A percentile compares a stretch with the other conserved stretches of the same genome.
Conservation (phyloP, 2,888 invertebrate species). For the Malthinus flaveolus region DNA sequence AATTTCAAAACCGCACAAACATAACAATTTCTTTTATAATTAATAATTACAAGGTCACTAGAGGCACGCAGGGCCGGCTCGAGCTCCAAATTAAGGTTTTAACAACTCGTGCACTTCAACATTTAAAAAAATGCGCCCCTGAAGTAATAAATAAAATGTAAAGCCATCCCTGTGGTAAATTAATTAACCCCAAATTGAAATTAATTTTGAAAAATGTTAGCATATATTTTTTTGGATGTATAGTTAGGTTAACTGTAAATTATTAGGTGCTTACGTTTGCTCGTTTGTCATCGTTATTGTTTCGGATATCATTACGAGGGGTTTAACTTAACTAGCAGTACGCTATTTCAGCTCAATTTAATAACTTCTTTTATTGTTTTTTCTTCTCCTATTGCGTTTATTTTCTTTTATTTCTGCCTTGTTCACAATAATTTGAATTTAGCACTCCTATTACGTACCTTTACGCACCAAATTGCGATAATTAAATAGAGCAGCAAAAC, state of each 20-base stretch:
- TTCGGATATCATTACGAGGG: constrained; percentile 29
- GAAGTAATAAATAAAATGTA: too few relatives aligned
- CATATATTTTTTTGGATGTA: constrained; percentile 1
- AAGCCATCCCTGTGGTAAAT: too few relatives aligned
- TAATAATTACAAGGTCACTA: not conserved
- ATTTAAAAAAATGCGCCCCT: too few relatives aligned
- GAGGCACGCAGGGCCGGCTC: not conserved
- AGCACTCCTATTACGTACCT: too few relatives aligned
- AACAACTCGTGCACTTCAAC: too few relatives aligned
- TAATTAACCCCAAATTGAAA: too few relatives aligned
- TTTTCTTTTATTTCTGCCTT: constrained; percentile 7
- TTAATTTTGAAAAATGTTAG: too few relatives aligned
- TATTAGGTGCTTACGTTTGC: constrained; percentile 25
- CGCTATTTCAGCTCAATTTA: constrained; percentile 29
- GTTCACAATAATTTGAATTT: not conserved
- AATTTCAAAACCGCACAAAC: constrained; percentile 12
- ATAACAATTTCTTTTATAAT: not conserved
- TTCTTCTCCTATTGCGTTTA: constrained; percentile 9
- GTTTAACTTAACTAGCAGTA: constrained; percentile 30
- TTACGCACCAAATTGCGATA: too few relatives aligned
- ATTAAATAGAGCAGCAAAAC: too few relatives aligned
- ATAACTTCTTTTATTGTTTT: constrained; percentile 28
- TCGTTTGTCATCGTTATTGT: constrained; percentile 34
- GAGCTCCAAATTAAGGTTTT: too few relatives aligned
- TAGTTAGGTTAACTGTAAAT: constrained; percentile 26